Evolutionary conservation across 2,888 invertebrate species (phyloP), one percentile per base, ranked within the genome.

Genomic region (Metopia argyrocephala): DNA sequence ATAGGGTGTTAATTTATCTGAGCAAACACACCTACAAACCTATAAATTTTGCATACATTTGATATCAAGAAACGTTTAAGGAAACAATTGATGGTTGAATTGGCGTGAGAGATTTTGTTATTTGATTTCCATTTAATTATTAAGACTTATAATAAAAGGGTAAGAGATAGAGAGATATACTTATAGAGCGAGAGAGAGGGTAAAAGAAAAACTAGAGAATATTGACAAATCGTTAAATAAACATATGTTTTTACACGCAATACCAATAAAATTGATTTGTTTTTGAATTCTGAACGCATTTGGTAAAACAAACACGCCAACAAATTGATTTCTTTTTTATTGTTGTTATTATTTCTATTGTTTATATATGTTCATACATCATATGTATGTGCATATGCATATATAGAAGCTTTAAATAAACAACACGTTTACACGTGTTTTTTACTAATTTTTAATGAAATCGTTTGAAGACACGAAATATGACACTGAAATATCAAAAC

Each of bases 211-310:
- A n/a, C n/a, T n/a, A n/a, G n/a, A n/a, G 38, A 15, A 9, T 61
- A 54, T 61, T 61, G 75, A 61, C 61, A 61, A 68, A 68, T 62
- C 75, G 52, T 54, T 75, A 54, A 62, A 61, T 61, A 66, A 68
- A 54, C 31, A 62, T 7, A 18, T 5, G n/a, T 5, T 20, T 5
- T 4, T 12, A 48, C 12, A 64, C 50, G 20, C 2, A 27, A 52
- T n/a, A 50, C 20, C 20, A 50, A 65, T 28, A 31, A 56, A 56
- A 25, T 18, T 56, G 28, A 27, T 38, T 12, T 15, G 38, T 38
- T 38, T 15, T 31, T 52, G 4, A 6, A 28, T 15, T 56, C 28
- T 23, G 12, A 1, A 31, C 20, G 5, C 28, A 4, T 38, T 31
- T 12, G n/a, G n/a, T n/a, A 59, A 59, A 59, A 59, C 18, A 62